Percentiles rank a stretch among this genome's conserved stretches.
phyloP scores from a whole-genome alignment of 2,888 invertebrate genomes.

The Ellobium chinense region DNA sequence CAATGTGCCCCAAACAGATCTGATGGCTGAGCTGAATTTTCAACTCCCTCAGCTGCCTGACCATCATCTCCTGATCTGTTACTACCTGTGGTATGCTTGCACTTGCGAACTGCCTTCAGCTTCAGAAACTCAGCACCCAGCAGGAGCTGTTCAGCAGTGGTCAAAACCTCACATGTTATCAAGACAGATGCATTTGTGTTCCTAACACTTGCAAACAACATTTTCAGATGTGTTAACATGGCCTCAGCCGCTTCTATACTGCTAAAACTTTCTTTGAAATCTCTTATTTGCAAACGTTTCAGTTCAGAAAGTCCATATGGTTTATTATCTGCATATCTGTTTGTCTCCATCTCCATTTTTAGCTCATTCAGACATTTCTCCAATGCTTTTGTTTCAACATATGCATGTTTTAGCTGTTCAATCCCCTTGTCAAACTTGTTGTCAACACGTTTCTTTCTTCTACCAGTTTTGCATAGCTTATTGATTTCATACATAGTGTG shows the following conservation, averaged over 20 bases:
- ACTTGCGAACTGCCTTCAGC: neutral
- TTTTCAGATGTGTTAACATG: neutral
- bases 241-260: neutral
- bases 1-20: neutral
- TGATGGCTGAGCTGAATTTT: neutral
- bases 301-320: neutral
- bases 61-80: neutral
- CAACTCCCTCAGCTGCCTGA: neutral
- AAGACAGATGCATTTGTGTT: neutral
- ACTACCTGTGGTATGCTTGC: neutral
- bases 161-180: neutral
- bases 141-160: neutral
- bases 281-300: neutral
- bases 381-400: neutral
- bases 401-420: neutral
- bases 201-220: neutral
- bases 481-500: neutral
- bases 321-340: neutral
- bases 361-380: neutral
- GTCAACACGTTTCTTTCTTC: neutral
- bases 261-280: neutral
- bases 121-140: neutral
- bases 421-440: neutral
- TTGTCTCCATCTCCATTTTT: neutral
- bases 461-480: neutral